Evolutionary conservation across 2,113 vertebrate species (phyloP).

Genomic region (Nycticorax nycticorax): DNA sequence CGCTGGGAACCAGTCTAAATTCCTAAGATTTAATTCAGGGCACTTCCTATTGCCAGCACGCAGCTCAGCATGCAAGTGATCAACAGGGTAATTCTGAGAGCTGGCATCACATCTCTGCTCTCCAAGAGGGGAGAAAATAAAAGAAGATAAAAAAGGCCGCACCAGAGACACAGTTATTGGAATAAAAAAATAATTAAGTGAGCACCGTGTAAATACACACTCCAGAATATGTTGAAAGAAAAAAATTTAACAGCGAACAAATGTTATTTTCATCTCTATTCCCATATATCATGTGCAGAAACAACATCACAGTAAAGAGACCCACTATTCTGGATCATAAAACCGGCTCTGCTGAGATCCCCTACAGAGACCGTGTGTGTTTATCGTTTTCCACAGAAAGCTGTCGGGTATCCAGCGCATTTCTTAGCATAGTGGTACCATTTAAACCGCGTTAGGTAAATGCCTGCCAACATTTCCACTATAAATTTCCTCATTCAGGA

Average conservation of each 20-base stretch:
- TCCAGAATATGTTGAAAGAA: background rate
- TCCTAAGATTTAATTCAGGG: conserved; percentile 36
- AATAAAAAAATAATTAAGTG: background rate
- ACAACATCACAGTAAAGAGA: background rate
- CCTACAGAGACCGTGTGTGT: background rate
- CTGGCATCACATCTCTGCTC: background rate
- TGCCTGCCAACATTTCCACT: conserved; percentile 55
- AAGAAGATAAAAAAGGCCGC: background rate
- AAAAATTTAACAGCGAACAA: background rate
- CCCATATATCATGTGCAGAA: background rate
- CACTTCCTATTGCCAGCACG: conserved; percentile 29
- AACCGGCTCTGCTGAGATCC: conserved; percentile 1
- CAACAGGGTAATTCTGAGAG: background rate
- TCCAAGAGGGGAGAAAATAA: background rate
- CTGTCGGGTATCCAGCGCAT: background rate
- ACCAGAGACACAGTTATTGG: background rate
- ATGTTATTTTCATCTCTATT: background rate
- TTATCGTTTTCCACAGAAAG: conserved; percentile 38
- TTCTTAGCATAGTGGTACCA: background rate
- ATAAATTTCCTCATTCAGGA: conserved; percentile 51
- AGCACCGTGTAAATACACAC: background rate
- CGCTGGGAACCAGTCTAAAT: conserved; percentile 31
- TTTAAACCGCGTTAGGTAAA: conserved; percentile 1
- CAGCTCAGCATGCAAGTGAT: conserved; percentile 33
- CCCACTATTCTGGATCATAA: background rate